phyloP scores from a whole-genome alignment of 2,888 invertebrate species.

The Liopterus haemorrhoidalis region DNA sequence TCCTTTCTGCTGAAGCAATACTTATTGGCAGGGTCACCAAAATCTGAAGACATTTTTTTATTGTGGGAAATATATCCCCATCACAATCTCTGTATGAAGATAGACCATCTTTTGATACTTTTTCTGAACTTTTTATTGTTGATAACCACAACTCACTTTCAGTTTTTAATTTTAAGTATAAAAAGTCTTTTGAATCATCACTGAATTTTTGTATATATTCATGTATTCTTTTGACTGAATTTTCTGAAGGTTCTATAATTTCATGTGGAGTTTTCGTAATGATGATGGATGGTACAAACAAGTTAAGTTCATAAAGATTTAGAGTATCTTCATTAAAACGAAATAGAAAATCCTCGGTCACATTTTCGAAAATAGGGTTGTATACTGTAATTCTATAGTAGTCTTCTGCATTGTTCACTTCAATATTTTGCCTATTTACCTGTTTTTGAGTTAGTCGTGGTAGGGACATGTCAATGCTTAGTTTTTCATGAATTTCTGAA shows the following conservation, averaged over 20 bases:
- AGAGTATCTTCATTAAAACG: slow-evolving; percentile 4
- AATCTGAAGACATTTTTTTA: slow-evolving; percentile 6
- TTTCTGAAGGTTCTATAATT: too few relatives aligned
- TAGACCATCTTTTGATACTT: neutral
- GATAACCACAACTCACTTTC: slow-evolving; percentile 3
- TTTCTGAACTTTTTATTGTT: neutral
- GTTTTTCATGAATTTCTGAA: neutral
- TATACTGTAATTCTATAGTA: slow-evolving; percentile 5
- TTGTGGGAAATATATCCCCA: neutral
- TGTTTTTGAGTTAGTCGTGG: neutral
- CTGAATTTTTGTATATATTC: neutral
- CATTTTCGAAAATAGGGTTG: neutral
- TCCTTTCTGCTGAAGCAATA: slow-evolving; percentile 2
- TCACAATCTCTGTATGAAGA: neutral
- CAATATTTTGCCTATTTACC: neutral
- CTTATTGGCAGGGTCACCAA: slow-evolving; percentile 2
- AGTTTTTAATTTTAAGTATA: neutral
- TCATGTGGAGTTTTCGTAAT: neutral
- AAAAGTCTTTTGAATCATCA: neutral
- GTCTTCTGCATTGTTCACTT: neutral
- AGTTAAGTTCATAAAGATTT: slow-evolving; percentile 3
- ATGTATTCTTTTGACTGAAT: neutral
- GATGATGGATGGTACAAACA: neutral
- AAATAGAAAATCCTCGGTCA: slow-evolving; percentile 5
- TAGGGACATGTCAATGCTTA: neutral